phyloP scores from a whole-genome alignment of 2,888 invertebrate genomes.

The Brenthis ino region DNA sequence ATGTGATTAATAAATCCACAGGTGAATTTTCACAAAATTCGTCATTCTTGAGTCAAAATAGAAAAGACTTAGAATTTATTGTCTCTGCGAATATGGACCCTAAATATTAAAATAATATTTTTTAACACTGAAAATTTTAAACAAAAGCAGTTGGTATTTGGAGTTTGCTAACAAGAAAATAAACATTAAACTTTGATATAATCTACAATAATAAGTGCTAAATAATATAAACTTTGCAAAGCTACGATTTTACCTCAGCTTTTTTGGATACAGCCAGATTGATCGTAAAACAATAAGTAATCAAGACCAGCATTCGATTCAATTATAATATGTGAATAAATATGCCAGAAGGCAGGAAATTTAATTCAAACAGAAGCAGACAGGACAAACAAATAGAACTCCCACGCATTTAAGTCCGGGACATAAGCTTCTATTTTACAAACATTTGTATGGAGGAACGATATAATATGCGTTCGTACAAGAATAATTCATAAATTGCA shows the following conservation, averaged over 20 bases:
- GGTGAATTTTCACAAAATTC: constrained; percentile 39
- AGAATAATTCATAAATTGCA: neutral
- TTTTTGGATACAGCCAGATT: no score
- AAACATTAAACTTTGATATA: no score
- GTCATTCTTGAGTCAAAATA: constrained; percentile 23
- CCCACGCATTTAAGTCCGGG: constrained; percentile 20
- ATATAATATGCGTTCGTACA: constrained; percentile 3
- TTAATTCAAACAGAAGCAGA: constrained; percentile 49
- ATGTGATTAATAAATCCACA: constrained; percentile 62
- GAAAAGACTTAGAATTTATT: no score
- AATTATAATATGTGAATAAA: constrained; percentile 18
- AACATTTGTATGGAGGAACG: constrained; percentile 15
- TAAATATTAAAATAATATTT: no score
- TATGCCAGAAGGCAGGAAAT: constrained; percentile 48
- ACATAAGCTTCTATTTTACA: constrained; percentile 10
- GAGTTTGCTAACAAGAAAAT: no score
- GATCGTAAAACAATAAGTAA: no score
- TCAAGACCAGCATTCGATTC: neutral
- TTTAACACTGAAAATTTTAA: no score
- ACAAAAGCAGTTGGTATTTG: no score
- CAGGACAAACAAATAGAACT: constrained; percentile 31
- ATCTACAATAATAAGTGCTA: no score
- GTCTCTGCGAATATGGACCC: no score
- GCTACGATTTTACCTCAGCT: no score
- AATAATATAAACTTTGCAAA: no score